Base-by-base conservation (phyloP, 2,113 vertebrate genomes). In the Misgurnus mizolepis region DNA sequence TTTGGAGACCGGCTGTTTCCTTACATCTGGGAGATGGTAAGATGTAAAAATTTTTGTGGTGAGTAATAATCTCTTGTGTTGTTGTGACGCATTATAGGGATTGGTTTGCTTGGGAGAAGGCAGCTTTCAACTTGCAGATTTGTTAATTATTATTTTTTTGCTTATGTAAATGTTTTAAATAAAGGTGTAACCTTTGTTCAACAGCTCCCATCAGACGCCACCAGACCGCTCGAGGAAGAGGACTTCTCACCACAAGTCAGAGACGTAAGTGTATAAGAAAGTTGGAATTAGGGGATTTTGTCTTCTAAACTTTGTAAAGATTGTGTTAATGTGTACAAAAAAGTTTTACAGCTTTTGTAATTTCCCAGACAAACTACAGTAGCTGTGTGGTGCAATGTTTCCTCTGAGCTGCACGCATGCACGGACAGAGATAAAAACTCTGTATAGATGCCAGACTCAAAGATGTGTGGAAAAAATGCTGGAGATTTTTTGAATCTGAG, bases 21-120 rank as follows among this genome's bases (percentile, higher is more conserved):
- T 0, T 99, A 97, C 82, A 92, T 99, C 76, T 96, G 96, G 92
- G 97, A 98, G 92, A 98, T 99, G 97, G 98, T 99, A 93, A 95
- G 95, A 68, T 9, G 2, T 39, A 1, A 68, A 43, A 3, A n/a
- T 17, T 3, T 17, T 74, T 49, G 60, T 69, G 68, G 83, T 69
- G 85, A 82, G 11, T 70, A 65, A 41, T 49, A 41, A 75, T 45
- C 11, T n/a, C 69, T 56, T 56, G 15, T 56, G 53, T n/a, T 56
- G 53, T 56, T 56, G 53, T 58, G 3, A 18, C 15, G 6, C 34
- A 34, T 2, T 39, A 4, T 58, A 17, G 55, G 40, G 6, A 34
- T 66, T 56, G 74, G 58, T 80, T 84, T 53, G 45, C 39, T 22
- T 17, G 11, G 66, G 17, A 79, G 75, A 81, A 67, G 56, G 41